Conservation (phyloP, 2,888 invertebrate genomes). For the Synanthedon vespiformis region DNA sequence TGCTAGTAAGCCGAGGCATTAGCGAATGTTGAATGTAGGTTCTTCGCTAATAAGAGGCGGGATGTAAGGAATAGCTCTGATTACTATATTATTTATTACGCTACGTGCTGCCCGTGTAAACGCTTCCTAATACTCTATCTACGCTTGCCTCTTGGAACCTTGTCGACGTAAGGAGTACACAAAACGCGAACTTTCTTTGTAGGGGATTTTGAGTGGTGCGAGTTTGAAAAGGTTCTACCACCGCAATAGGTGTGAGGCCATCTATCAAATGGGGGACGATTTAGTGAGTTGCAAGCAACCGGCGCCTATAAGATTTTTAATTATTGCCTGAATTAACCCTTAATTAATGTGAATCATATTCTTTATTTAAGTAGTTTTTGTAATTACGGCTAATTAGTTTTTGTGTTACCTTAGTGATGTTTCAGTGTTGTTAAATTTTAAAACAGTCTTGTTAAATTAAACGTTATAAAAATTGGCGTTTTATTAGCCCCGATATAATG, state of each 20-base stretch:
- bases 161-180: conserved; percentile 19
- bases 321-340: conserved; percentile 51
- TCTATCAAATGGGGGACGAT: conserved; percentile 59
- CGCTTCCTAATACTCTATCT: conserved; percentile 65
- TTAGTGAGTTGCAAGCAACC: conserved; percentile 47
- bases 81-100: conserved; percentile 70
- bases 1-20: conserved; percentile 63
- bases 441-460: too few species aligned
- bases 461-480: too few species aligned
- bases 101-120: conserved; percentile 68
- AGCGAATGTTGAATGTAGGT: conserved; percentile 68
- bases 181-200: conserved; percentile 1
- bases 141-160: conserved; percentile 41
- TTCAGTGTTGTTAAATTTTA: too few species aligned
- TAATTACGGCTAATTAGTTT: too few species aligned
- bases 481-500: too few species aligned
- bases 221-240: conserved; percentile 36
- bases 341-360: conserved; percentile 42
- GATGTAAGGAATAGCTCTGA: conserved; percentile 70
- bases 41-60: conserved; percentile 66
- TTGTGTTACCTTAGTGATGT: too few species aligned
- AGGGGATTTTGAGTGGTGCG: conserved; percentile 3
- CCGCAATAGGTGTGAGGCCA: conserved; percentile 28
- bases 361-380: too few species aligned
- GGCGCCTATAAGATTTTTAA: conserved; percentile 58